Evolutionary conservation across 2,888 invertebrate species (phyloP).

Genomic region (Antheraea assamensis): DNA sequence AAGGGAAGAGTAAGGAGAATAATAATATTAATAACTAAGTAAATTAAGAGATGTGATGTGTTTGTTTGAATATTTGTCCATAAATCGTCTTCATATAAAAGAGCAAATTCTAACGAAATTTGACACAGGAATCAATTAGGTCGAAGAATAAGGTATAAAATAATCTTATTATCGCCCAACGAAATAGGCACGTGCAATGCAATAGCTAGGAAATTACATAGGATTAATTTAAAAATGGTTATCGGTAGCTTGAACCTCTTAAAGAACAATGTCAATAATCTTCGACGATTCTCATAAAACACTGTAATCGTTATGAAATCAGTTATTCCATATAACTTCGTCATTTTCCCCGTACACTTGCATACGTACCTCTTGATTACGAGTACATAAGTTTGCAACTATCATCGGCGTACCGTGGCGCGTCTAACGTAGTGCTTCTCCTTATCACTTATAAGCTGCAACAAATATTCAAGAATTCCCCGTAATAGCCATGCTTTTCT

Average conservation of each 20-base stretch:
- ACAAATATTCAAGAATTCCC: slow-evolving; percentile 81
- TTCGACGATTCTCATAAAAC: not conserved
- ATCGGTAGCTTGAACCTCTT: not conserved
- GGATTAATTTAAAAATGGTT: not conserved
- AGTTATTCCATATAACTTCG: not conserved
- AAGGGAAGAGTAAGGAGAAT: not conserved
- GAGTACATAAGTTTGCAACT: slow-evolving; percentile 58
- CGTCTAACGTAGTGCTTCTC: slow-evolving; percentile 64
- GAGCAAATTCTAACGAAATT: not conserved
- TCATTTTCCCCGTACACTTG: slow-evolving; percentile 24
- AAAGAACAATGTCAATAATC: not conserved
- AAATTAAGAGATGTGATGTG: not conserved
- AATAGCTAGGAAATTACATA: too few species aligned
- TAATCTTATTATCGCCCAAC: not conserved
- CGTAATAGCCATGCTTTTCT: slow-evolving; percentile 66
- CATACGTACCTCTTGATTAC: slow-evolving; percentile 67
- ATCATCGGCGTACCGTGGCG: slow-evolving; percentile 57
- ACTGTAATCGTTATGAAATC: slow-evolving; percentile 12
- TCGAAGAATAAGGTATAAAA: not conserved
- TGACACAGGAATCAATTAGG: not conserved
- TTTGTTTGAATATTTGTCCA: not conserved
- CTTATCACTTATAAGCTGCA: slow-evolving; percentile 78
- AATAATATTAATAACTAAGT: not conserved
- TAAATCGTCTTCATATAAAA: not conserved
- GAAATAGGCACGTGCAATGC: not conserved